Evolutionary conservation across 2,888 invertebrate genomes (phyloP).

Genomic region (Tenodera sinensis): DNA sequence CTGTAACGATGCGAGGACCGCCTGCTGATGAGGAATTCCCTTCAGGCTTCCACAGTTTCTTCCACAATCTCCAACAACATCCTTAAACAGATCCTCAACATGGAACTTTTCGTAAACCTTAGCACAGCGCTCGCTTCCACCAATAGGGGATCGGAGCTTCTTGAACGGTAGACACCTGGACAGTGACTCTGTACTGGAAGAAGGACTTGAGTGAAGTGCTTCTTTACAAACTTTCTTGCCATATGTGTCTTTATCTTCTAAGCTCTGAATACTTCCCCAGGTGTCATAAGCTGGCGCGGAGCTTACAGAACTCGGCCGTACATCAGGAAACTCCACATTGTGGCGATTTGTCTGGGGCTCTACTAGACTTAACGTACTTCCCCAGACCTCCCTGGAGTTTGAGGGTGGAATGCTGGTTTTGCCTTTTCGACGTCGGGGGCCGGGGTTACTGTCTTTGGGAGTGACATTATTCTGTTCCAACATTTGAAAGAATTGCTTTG

Average conservation of each 20-base stretch:
- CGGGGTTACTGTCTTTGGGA: neutral
- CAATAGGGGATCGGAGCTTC: neutral
- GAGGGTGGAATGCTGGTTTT: neutral
- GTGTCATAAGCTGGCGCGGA: neutral
- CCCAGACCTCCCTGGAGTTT: neutral
- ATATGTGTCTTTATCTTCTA: neutral
- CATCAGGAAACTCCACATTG: neutral
- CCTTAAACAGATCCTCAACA: conserved; percentile 51
- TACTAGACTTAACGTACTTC: neutral
- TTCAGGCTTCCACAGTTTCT: conserved; percentile 47
- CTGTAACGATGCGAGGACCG: conserved; percentile 51
- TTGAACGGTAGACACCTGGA: neutral
- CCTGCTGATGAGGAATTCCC: conserved; percentile 54
- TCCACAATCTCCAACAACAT: conserved; percentile 46
- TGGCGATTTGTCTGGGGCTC: neutral
- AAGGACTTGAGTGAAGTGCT: neutral
- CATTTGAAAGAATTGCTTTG: conserved; percentile 52
- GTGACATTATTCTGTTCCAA: conserved; percentile 47
- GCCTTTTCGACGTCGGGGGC: neutral
- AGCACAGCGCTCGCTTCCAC: conserved; percentile 38
- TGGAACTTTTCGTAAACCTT: conserved; percentile 54
- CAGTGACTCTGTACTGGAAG: neutral
- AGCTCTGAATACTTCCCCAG: neutral
- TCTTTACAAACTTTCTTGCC: too few species aligned
- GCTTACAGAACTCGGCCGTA: neutral